Evolutionary conservation across 2,888 invertebrate genomes (phyloP).

Genomic region (Trilocha varians): DNA sequence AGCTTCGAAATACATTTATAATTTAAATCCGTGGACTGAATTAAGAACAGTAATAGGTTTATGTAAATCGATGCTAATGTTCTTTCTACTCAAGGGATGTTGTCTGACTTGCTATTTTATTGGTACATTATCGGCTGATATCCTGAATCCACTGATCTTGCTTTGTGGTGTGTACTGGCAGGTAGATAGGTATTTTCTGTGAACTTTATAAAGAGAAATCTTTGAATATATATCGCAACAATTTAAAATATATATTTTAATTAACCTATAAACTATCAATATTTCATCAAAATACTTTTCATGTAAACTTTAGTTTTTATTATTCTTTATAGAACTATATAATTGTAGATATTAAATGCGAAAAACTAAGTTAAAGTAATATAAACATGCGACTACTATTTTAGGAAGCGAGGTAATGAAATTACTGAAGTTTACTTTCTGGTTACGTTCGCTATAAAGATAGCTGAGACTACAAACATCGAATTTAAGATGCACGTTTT

Average conservation of each 20-base stretch:
- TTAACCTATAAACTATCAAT: too few species aligned
- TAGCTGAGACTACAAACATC: slow-evolving; percentile 12
- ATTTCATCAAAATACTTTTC: too few species aligned
- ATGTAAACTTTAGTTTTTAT: too few species aligned
- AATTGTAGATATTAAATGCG: too few species aligned
- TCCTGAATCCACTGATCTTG: not conserved
- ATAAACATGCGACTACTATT: too few species aligned
- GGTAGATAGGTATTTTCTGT: too few species aligned
- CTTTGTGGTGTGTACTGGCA: too few species aligned
- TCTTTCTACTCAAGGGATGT: slow-evolving; percentile 29
- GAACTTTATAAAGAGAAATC: too few species aligned
- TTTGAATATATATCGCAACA: too few species aligned
- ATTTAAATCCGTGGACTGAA: slow-evolving; percentile 43
- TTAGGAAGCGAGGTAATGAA: not conserved
- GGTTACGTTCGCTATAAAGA: slow-evolving; percentile 3
- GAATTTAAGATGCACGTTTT: slow-evolving; percentile 35
- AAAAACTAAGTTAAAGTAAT: too few species aligned
- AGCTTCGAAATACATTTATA: slow-evolving; percentile 40
- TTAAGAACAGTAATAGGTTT: slow-evolving; percentile 51
- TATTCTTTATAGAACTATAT: too few species aligned
- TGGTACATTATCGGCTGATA: not conserved
- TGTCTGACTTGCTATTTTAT: slow-evolving; percentile 9
- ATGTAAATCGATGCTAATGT: slow-evolving; percentile 55
- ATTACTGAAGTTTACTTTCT: not conserved
- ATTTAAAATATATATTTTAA: too few species aligned